phyloP scores from a whole-genome alignment of 1,140 invertebrate genomes.

The Eriosoma lanigerum region DNA sequence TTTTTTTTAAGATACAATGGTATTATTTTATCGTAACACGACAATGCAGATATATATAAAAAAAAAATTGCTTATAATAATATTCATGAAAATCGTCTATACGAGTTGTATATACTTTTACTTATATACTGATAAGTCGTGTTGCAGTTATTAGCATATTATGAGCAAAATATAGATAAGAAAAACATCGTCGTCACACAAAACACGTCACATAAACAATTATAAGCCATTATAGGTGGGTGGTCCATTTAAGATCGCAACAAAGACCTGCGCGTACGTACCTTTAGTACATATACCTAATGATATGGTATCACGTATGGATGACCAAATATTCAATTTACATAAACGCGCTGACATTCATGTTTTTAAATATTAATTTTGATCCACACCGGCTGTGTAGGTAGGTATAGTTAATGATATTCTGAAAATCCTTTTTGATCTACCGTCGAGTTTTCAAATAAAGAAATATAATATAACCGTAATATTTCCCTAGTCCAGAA shows the following conservation, averaged over 20 bases:
- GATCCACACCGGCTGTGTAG: too few relatives aligned
- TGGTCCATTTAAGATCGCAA: conserved; percentile 20
- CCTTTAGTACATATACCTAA: neutral
- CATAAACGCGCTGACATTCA: too few relatives aligned
- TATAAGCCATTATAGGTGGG: conserved; percentile 8
- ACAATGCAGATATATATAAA: neutral
- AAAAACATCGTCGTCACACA: neutral
- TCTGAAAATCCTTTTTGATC: too few relatives aligned
- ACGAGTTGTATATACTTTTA: neutral
- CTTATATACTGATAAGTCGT: conserved; percentile 10
- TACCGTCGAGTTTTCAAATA: too few relatives aligned
- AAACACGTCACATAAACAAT: conserved; percentile 29
- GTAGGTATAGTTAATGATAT: too few relatives aligned
- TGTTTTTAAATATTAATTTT: too few relatives aligned
- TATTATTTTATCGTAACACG: neutral
- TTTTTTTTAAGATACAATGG: neutral
- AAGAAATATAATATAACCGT: too few relatives aligned
- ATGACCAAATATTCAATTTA: neutral
- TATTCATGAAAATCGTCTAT: conserved; percentile 24
- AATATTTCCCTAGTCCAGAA: too few relatives aligned
- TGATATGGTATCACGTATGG: too few relatives aligned
- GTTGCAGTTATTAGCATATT: conserved; percentile 17
- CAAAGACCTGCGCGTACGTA: neutral
- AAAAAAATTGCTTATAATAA: neutral
- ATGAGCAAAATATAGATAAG: conserved; percentile 13